Evolutionary conservation across 2,113 vertebrate genomes (phyloP), one percentile per base, ranked within the genome.

Genomic region (Cnemophilus loriae): DNA sequence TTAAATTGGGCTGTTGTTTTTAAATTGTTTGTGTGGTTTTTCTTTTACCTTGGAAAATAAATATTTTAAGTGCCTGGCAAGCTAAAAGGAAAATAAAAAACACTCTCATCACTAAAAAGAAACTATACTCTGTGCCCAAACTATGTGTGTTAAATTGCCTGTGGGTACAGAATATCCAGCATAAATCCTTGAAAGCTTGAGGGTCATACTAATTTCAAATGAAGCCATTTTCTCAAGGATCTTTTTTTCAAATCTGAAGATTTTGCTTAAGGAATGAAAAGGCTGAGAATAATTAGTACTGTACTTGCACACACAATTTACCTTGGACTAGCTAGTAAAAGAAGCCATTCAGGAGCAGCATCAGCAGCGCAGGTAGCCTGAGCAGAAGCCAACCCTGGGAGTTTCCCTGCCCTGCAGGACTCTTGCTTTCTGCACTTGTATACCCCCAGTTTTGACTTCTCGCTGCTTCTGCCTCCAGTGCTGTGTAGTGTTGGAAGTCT

Each of bases 351-450:
- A 37, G 57, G 14, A 18, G 23, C 2, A 3, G 33, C 27, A 21
- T 26, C 35, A 64, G 41, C 16, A 23, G 8, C 8, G 35, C 27
- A 39, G 42, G 33, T 26, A 35, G 27, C 21, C 30, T 23, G 17
- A 35, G 33, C 53, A 21, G 37, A 64, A 79, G 30, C 35, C 57
- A 77, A 4, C 5, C 14, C 24, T 64, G 30, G 16, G 33, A 85
- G 27, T 44, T 76, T 63, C 44, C 53, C 41, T 33, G 21, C 28
- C 16, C 27, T 15, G 14, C 26, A 67, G 41, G 7, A 7, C 27
- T 74, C 41, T 33, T 1, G 0, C 17, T 60, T 32, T 23, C 28
- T 37, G 18, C 4, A 1, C 28, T 35, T 50, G 8, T 7, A 3
- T 32, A 14, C 21, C 50, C n/a, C 3, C 12, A 26, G 30, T 32